These are phyloP conservation scores for Coelopa pilipes DNA, from an alignment of 2,888 invertebrate genomes.

Conservation along the genomic window DNA sequence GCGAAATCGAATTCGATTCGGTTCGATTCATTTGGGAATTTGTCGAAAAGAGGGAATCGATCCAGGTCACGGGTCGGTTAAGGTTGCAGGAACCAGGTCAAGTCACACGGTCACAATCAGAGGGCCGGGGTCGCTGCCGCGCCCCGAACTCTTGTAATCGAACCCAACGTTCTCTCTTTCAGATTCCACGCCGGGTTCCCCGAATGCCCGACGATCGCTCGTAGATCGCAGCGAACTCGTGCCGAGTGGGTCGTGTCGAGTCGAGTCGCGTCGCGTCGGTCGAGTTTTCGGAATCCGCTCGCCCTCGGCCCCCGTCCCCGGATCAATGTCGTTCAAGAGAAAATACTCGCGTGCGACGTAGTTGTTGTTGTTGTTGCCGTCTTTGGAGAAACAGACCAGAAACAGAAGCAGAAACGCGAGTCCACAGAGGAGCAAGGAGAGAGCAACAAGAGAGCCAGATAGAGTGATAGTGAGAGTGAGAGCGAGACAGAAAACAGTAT, in stretches of 20 bases:
- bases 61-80: no score
- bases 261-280: no score
- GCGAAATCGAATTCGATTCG: no score
- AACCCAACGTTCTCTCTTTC: constrained; percentile 34
- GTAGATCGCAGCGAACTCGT: neutral
- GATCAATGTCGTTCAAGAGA: constrained; percentile 61
- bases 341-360: constrained; percentile 50
- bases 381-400: neutral
- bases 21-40: no score
- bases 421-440: neutral
- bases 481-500: no score
- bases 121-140: neutral
- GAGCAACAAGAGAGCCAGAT: no score
- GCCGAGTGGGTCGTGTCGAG: neutral
- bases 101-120: constrained; percentile 13
- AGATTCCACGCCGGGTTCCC: constrained; percentile 6
- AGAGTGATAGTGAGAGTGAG: no score
- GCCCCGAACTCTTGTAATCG: neutral
- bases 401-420: neutral
- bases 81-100: neutral
- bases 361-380: constrained; percentile 14
- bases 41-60: no score
- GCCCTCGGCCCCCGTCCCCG: neutral
- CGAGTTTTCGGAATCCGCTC: neutral
- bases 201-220: neutral